Percentiles rank a stretch among this genome's conserved stretches.
phyloP scores from a whole-genome alignment of 1,140 invertebrate species.

The Drosophila willistoni region DNA sequence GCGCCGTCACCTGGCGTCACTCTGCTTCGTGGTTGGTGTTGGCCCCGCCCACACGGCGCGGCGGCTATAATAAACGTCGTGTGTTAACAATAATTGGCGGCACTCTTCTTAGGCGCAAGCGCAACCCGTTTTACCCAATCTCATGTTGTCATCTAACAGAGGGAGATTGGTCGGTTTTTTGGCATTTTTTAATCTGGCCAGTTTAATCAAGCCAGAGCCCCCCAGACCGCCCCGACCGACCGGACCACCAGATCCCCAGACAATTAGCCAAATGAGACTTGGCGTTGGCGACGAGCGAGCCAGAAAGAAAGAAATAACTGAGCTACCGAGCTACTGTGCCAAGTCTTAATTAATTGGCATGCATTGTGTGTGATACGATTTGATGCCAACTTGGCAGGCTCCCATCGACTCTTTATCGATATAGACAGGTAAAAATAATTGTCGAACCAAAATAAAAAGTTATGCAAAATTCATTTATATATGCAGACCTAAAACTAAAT shows the following conservation, averaged over 20 bases:
- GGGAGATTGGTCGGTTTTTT: conserved; percentile 22
- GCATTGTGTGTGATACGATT: conserved; percentile 66
- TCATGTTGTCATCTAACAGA: conserved; percentile 16
- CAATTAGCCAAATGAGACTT: conserved; percentile 76
- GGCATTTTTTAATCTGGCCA: conserved; percentile 47
- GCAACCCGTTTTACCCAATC: conserved; percentile 47
- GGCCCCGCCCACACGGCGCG: conserved; percentile 22
- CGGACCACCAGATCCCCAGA: conserved; percentile 30
- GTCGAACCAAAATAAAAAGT: neutral
- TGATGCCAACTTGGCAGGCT: conserved; percentile 67
- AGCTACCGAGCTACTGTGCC: conserved; percentile 43
- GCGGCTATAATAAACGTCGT: conserved; percentile 13
- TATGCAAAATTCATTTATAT: conserved; percentile 12
- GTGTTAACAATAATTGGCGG: conserved; percentile 61
- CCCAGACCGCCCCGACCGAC: too few species aligned
- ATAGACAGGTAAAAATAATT: conserved; percentile 30
- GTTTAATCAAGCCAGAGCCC: conserved; percentile 34
- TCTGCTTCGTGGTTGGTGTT: conserved; percentile 3
- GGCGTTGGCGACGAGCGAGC: conserved; percentile 35
- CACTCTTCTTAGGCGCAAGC: conserved; percentile 43
- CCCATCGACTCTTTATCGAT: conserved; percentile 37
- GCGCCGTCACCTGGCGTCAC: conserved; percentile 63
- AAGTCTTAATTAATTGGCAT: conserved; percentile 75
- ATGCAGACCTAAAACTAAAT: neutral
- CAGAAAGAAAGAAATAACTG: neutral